phyloP scores from a whole-genome alignment of 2,888 invertebrate genomes.

The Ctenicera cuprea region DNA sequence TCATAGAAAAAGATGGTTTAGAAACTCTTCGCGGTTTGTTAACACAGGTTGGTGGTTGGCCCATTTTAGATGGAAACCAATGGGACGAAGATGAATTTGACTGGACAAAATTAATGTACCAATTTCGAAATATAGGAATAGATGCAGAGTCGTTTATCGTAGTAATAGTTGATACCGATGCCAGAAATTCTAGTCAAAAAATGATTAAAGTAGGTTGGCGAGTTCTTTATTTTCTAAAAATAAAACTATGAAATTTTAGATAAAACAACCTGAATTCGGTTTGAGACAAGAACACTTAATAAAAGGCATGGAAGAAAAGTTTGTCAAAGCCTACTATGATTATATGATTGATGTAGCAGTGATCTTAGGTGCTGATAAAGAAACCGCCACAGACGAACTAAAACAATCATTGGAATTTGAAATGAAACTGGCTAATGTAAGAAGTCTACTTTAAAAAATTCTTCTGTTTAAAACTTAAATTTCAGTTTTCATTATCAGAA shows the following conservation, averaged over 20 bases:
- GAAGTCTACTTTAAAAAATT: not conserved
- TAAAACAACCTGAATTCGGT: constrained; percentile 57
- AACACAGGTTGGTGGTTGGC: constrained; percentile 89
- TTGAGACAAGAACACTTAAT: constrained; percentile 55
- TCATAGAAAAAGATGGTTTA: constrained; percentile 85
- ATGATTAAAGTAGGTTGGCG: constrained; percentile 49
- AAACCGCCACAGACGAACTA: constrained; percentile 56
- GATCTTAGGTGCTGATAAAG: constrained; percentile 59
- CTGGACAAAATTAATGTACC: constrained; percentile 53
- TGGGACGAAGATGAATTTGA: constrained; percentile 76
- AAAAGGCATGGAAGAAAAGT: constrained; percentile 50
- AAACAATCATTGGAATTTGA: constrained; percentile 58
- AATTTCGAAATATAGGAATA: constrained; percentile 50
- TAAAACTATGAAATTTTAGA: constrained; percentile 44
- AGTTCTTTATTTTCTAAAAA: not conserved
- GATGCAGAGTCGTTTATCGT: constrained; percentile 48
- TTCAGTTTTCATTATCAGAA: constrained; percentile 59
- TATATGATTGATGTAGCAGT: constrained; percentile 61
- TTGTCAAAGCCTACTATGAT: constrained; percentile 58
- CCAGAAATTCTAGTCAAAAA: constrained; percentile 53
- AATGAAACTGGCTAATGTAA: constrained; percentile 56
- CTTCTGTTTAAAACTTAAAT: constrained; percentile 13
- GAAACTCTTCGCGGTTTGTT: constrained; percentile 72
- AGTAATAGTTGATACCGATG: constrained; percentile 48
- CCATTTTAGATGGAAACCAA: constrained; percentile 82